Conservation (phyloP, 1,140 invertebrate species). For the Epicauta chinensis region DNA sequence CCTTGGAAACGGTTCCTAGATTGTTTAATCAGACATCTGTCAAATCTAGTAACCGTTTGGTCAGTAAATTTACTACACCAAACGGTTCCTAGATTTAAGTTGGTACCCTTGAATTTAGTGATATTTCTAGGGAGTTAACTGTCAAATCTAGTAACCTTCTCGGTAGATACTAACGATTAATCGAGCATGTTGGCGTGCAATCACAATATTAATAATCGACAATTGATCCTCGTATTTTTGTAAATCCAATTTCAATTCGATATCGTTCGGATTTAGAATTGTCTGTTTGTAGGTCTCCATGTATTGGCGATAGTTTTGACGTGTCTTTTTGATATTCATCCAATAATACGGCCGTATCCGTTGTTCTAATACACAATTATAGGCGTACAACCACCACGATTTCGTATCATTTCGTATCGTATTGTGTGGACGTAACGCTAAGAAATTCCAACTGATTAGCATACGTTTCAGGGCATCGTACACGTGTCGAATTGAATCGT, state of each 20-base stretch:
- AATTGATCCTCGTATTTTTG: slow-evolving; percentile 69
- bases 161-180: slow-evolving; percentile 60
- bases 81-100: too few species aligned
- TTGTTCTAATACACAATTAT: slow-evolving; percentile 64
- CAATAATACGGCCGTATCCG: slow-evolving; percentile 67
- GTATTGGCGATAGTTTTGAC: slow-evolving; percentile 65
- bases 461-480: slow-evolving; percentile 62
- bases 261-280: slow-evolving; percentile 64
- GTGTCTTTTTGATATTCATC: slow-evolving; percentile 61
- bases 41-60: too few species aligned
- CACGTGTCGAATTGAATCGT: slow-evolving; percentile 60
- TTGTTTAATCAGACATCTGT: too few species aligned
- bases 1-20: too few species aligned
- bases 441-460: slow-evolving; percentile 57
- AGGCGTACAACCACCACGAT: slow-evolving; percentile 76
- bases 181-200: slow-evolving; percentile 74
- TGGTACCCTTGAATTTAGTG: too few species aligned
- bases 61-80: too few species aligned
- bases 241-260: slow-evolving; percentile 64
- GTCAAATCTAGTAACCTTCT: too few species aligned
- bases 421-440: slow-evolving; percentile 43
- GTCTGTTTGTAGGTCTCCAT: slow-evolving; percentile 65
- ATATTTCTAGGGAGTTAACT: too few species aligned
- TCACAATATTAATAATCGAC: slow-evolving; percentile 67
- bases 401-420: slow-evolving; percentile 45